Conservation (phyloP, 2,888 invertebrate species). For the Cactoblastis cactorum region DNA sequence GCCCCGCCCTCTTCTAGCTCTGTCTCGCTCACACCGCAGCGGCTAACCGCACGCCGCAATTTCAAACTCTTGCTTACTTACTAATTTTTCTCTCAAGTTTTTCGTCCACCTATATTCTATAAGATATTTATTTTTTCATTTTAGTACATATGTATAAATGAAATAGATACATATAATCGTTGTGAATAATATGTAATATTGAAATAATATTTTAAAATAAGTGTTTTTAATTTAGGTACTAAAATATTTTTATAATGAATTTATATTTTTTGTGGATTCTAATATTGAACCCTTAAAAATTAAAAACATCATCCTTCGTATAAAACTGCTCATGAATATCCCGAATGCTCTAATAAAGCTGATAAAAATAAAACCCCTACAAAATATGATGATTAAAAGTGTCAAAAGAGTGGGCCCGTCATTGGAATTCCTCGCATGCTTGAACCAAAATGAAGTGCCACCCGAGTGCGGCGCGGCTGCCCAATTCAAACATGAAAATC, state of each 20-base stretch:
- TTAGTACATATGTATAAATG: too few species aligned
- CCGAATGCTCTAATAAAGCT: constrained; percentile 6
- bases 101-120: too few species aligned
- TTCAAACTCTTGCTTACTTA: constrained; percentile 24
- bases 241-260: too few species aligned
- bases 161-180: too few species aligned
- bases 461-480: constrained; percentile 38
- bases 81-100: constrained; percentile 12
- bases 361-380: constrained; percentile 25
- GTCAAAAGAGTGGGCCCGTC: constrained; percentile 36
- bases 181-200: too few species aligned
- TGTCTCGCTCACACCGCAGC: constrained; percentile 51
- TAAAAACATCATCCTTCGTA: background rate
- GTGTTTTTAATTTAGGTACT: too few species aligned
- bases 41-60: constrained; percentile 54
- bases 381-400: constrained; percentile 35
- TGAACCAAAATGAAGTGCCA: constrained; percentile 59
- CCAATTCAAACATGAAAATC: constrained; percentile 68
- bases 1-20: constrained; percentile 37
- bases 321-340: background rate
- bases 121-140: too few species aligned
- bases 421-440: constrained; percentile 54
- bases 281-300: too few species aligned
- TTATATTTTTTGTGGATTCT: too few species aligned
- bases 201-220: too few species aligned